phyloP scores from a whole-genome alignment of 2,888 invertebrate genomes.

The Sisyra nigra region DNA sequence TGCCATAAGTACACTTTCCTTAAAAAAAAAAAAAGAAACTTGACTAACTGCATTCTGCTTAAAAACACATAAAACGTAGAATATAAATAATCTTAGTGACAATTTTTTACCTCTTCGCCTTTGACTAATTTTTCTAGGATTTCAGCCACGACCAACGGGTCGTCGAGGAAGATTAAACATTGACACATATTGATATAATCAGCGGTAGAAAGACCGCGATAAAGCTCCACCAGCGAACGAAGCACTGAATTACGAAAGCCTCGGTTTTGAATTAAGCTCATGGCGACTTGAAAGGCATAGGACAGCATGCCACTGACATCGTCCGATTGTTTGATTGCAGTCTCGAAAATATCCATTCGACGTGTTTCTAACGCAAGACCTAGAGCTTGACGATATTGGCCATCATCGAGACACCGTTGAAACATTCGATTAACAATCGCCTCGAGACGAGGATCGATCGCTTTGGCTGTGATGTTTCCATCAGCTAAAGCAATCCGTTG shows the following conservation, averaged over 20 bases:
- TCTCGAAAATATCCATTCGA: slow-evolving; percentile 92
- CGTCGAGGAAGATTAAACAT: slow-evolving; percentile 92
- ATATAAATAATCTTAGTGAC: not conserved
- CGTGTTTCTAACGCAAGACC: slow-evolving; percentile 93
- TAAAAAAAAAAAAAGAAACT: slow-evolving; percentile 21
- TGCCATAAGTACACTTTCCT: slow-evolving; percentile 81
- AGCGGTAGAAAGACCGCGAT: slow-evolving; percentile 74
- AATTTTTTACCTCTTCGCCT: slow-evolving; percentile 38
- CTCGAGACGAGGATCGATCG: slow-evolving; percentile 70
- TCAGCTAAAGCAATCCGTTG: slow-evolving; percentile 61
- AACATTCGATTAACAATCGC: slow-evolving; percentile 96
- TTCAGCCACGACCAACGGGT: slow-evolving; percentile 83
- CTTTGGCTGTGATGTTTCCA: slow-evolving; percentile 44
- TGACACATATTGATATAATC: slow-evolving; percentile 99
- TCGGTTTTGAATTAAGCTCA: slow-evolving; percentile 90
- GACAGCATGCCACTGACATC: slow-evolving; percentile 80
- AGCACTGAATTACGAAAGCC: slow-evolving; percentile 85
- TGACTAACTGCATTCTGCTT: not conserved
- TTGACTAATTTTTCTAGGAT: slow-evolving; percentile 79
- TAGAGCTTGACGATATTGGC: slow-evolving; percentile 88
- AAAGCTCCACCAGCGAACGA: slow-evolving; percentile 75
- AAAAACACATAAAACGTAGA: not conserved
- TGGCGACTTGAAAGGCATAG: slow-evolving; percentile 91
- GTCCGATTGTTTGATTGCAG: slow-evolving; percentile 81
- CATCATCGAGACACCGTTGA: slow-evolving; percentile 85